Evolutionary conservation across 2,888 invertebrate genomes (phyloP).

Genomic region (Isotomurus palustris): DNA sequence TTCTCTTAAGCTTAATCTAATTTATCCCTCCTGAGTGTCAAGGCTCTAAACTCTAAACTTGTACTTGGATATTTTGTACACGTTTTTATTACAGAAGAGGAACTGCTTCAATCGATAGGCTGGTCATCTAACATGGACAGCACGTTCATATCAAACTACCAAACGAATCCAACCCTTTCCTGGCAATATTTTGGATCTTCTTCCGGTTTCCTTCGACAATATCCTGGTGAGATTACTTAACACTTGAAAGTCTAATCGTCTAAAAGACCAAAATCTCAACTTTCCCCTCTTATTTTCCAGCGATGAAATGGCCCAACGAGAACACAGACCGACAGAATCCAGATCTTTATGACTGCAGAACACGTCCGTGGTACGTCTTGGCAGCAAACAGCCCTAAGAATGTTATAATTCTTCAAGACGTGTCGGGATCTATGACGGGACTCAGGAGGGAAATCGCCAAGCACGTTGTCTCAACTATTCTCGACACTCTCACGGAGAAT

Average conservation of each 20-base stretch:
- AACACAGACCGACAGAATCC: constrained; percentile 53
- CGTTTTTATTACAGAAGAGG: constrained; percentile 56
- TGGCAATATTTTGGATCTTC: constrained; percentile 99
- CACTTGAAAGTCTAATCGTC: background rate
- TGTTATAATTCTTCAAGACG: constrained; percentile 88
- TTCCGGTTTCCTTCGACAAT: constrained; percentile 86
- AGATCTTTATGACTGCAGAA: constrained; percentile 88
- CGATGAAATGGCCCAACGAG: constrained; percentile 65
- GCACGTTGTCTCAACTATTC: constrained; percentile 77
- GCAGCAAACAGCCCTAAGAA: constrained; percentile 98
- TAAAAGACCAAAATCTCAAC: background rate
- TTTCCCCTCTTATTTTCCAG: constrained; percentile 49
- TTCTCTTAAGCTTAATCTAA: background rate
- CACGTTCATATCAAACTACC: constrained; percentile 77
- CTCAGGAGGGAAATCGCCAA: constrained; percentile 74
- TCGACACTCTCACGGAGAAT: constrained; percentile 95
- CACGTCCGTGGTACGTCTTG: constrained; percentile 92
- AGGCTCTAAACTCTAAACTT: background rate
- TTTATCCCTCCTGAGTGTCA: too few species aligned
- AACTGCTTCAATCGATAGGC: constrained; percentile 82
- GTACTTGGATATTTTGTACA: background rate
- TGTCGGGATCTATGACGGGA: constrained; percentile 95
- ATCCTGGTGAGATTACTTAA: constrained; percentile 66
- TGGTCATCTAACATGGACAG: constrained; percentile 86
- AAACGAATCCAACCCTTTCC: constrained; percentile 79